Evolutionary conservation across 2,888 invertebrate species (phyloP).

Genomic region (Sphaerophoria rueppellii): DNA sequence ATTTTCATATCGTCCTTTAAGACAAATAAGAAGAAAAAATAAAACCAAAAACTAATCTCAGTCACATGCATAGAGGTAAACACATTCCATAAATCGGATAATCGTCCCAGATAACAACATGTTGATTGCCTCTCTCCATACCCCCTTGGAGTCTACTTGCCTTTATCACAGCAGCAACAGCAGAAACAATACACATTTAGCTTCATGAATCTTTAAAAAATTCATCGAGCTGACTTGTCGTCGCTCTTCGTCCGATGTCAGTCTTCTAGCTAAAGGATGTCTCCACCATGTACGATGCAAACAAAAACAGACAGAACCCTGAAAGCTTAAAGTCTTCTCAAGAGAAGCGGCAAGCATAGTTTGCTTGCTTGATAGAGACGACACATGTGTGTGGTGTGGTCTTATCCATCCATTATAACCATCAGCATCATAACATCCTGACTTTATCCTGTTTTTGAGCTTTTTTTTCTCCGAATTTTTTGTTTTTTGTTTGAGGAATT

Average conservation of each 20-base stretch:
- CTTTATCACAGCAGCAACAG: background rate
- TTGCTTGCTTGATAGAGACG: conserved; percentile 6
- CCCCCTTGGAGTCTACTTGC: background rate
- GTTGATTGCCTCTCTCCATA: conserved; percentile 10
- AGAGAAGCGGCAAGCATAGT: background rate
- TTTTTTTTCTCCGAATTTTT: background rate
- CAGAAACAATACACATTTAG: background rate
- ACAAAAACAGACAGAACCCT: conserved; percentile 27
- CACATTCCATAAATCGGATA: conserved; percentile 27
- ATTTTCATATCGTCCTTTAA: background rate
- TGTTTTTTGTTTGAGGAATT: conserved; percentile 7
- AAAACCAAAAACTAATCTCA: conserved; percentile 4
- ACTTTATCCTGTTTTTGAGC: conserved; percentile 41
- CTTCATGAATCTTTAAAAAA: conserved; percentile 15
- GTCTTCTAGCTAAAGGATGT: conserved; percentile 3
- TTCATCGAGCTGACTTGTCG: conserved; percentile 1
- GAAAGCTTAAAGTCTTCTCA: conserved; percentile 28
- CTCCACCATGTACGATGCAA: conserved; percentile 13
- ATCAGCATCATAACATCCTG: conserved; percentile 64
- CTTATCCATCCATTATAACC: conserved; percentile 48
- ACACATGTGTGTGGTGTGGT: conserved; percentile 26
- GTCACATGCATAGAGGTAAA: background rate
- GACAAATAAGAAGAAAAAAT: background rate
- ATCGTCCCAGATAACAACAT: conserved; percentile 42
- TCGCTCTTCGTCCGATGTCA: no score